Base-by-base conservation (phyloP, 2,113 vertebrate species). In the Eidolon helvum region DNA sequence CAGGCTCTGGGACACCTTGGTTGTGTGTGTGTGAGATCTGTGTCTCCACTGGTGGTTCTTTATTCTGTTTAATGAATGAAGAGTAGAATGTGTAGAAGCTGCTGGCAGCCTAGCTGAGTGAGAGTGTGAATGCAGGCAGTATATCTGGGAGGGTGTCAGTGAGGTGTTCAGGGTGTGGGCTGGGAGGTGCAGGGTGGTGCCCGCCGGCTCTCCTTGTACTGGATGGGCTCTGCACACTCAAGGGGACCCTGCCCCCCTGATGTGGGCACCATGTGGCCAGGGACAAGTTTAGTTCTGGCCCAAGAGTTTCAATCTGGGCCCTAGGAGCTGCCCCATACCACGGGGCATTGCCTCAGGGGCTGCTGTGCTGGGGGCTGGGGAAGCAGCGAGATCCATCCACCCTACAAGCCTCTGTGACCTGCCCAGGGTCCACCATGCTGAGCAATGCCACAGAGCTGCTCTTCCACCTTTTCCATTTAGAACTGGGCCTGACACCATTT, bases 51-150 rank as follows among this genome's bases (percentile, higher is more conserved):
- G 0, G 18, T 59, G 28, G 82, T 85, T 93, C 89, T 98, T 97
- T 97, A 91, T 35, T 45, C 38, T 79, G 43, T 35, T 89, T 33
- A 85, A n/a, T 43, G 82, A 97, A 98, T 95, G 97, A 98, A 98
- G 98, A 98, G 98, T 97, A 97, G 97, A 97, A 95, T 92, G 45
- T 59, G 40, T 97, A 68, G 61, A 78, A 96, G 96, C 92, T 91
- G 90, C 33, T 61, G 93, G 88, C 97, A 77, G 95, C 91, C 45
- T 10, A 40, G n/a, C 69, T 66, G 80, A 35, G 11, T 50, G 50
- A 16, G 15, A 50, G 33, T 35, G 35, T 38, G 40, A 35, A 16
- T 28, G 26, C 21, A 18, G 11, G n/a, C n/a, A 1, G 4, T 57
- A 30, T 28, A 50, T 63, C 12, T 21, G 11, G 26, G 65, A 26